Percentiles rank a stretch among this genome's conserved stretches.
phyloP scores from a whole-genome alignment of 2,797 vertebrate species.

The Erethizon dorsatum region DNA sequence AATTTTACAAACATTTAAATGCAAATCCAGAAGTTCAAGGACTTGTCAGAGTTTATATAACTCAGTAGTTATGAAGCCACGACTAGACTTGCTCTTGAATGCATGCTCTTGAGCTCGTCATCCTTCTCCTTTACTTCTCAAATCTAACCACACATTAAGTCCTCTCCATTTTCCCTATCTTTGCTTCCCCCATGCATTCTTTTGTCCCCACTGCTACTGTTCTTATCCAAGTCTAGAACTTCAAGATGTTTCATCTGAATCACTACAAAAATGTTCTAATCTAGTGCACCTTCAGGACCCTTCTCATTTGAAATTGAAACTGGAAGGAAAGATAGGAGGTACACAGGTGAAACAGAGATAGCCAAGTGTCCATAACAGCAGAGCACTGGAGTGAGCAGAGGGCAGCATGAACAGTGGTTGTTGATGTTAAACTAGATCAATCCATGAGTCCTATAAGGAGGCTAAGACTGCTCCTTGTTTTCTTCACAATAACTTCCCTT shows the following conservation, averaged over 20 bases:
- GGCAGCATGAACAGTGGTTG: too few species aligned
- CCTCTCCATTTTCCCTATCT: background rate
- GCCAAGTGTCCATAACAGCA: background rate
- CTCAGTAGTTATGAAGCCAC: background rate
- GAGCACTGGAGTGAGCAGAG: background rate
- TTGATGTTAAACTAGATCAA: too few species aligned
- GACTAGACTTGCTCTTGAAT: background rate
- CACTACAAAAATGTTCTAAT: background rate
- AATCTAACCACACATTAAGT: background rate
- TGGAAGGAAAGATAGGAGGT: background rate
- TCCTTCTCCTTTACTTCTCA: background rate
- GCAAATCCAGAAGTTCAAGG: slow-evolving; percentile 3
- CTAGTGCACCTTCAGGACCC: background rate
- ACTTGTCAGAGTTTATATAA: background rate
- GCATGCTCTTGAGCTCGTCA: background rate
- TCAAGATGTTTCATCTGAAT: background rate
- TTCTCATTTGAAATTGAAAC: background rate
- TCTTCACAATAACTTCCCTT: background rate
- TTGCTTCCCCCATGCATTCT: background rate
- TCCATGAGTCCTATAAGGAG: background rate
- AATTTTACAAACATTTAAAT: slow-evolving; percentile 8
- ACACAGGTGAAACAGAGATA: background rate
- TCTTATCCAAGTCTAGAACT: slow-evolving; percentile 15
- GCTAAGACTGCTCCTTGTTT: background rate
- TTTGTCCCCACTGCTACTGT: background rate